Percentiles rank a stretch among this genome's conserved stretches.
Conservation (phyloP, 2,888 invertebrate species). For the Nemapogon koenigi region DNA sequence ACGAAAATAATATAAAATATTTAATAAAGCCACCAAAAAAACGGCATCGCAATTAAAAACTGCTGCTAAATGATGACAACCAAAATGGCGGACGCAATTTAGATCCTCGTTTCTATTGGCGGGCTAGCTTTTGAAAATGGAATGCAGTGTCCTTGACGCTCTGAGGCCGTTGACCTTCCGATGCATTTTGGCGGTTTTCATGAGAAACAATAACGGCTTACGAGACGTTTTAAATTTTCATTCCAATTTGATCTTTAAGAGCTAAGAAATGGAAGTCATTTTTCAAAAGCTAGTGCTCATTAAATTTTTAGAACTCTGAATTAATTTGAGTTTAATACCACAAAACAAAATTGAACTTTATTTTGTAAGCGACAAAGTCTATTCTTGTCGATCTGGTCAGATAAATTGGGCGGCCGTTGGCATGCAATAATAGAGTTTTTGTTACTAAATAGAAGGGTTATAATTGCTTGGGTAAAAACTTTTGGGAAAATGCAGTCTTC, state of each 20-base stretch:
- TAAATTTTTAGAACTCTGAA: constrained; percentile 3
- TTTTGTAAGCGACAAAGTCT: no score
- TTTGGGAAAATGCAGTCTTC: constrained; percentile 4
- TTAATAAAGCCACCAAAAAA: constrained; percentile 29
- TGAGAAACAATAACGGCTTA: constrained; percentile 30
- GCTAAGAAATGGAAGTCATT: not conserved
- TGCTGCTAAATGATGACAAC: constrained; percentile 44
- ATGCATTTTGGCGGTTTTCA: constrained; percentile 60
- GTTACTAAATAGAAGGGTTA: not conserved
- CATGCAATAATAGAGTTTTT: constrained; percentile 2
- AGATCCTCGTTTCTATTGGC: constrained; percentile 60
- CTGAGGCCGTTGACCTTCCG: constrained; percentile 58
- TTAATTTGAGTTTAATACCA: not conserved
- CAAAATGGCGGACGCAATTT: constrained; percentile 62
- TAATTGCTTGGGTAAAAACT: constrained; percentile 2
- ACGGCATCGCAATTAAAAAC: constrained; percentile 16
- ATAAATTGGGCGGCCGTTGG: no score
- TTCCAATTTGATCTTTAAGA: constrained; percentile 1
- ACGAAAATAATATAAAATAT: no score
- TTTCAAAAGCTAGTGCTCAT: not conserved
- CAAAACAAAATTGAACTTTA: no score
- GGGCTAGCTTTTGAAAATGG: constrained; percentile 63
- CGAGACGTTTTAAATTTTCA: not conserved
- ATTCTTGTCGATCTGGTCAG: no score
- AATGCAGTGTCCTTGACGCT: constrained; percentile 63